These are phyloP conservation scores for Drosophila cardini DNA, from an alignment of 1,140 invertebrate species.

Conservation along the genomic window DNA sequence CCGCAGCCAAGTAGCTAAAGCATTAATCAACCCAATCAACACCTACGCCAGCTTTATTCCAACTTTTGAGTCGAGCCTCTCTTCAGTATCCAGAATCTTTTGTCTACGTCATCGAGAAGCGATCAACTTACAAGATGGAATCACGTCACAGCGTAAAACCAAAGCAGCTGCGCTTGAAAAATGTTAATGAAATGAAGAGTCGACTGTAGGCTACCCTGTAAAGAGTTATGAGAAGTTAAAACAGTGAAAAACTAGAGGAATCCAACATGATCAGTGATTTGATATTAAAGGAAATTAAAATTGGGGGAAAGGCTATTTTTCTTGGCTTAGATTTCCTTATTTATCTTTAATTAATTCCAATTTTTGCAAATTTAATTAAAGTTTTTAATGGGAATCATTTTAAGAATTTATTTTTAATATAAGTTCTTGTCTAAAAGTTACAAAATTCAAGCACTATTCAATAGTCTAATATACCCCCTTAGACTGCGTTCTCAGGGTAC, in stretches of 20 bases:
- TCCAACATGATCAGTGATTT: too few relatives aligned
- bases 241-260: neutral
- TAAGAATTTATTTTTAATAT: too few relatives aligned
- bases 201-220: constrained; percentile 14
- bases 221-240: neutral
- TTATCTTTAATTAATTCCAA: too few relatives aligned
- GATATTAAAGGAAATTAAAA: too few relatives aligned
- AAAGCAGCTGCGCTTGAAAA: constrained; percentile 60
- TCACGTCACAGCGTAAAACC: constrained; percentile 40
- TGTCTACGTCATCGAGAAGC: constrained; percentile 42
- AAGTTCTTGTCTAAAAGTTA: too few relatives aligned
- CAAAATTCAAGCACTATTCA: too few relatives aligned
- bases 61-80: constrained; percentile 29
- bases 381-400: too few relatives aligned
- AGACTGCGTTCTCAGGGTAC: neutral
- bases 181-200: neutral
- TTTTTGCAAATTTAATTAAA: too few relatives aligned
- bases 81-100: constrained; percentile 19
- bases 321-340: too few relatives aligned
- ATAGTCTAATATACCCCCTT: constrained; percentile 13
- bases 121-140: constrained; percentile 61
- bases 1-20: constrained; percentile 29
- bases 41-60: constrained; percentile 56
- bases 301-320: too few relatives aligned
- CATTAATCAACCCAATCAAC: constrained; percentile 51